These are phyloP conservation scores for Clarias magur DNA, from an alignment of 2,113 vertebrate species.

Conservation along the genomic window DNA sequence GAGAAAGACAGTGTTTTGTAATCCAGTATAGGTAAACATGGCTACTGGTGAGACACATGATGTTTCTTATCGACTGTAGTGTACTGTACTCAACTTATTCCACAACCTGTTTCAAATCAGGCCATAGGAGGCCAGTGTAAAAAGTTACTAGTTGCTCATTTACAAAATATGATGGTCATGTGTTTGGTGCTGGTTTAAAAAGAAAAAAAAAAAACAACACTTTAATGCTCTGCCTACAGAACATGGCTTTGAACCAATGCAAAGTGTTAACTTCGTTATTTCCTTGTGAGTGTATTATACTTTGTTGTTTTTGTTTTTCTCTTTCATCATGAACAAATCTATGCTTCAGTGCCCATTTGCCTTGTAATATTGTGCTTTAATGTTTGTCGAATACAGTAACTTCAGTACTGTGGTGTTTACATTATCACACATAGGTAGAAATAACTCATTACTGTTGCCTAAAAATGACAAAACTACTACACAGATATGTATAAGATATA, in stretches of 20 bases:
- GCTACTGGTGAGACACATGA: not conserved
- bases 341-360: constrained; percentile 76
- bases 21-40: not conserved
- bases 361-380: constrained; percentile 77
- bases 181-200: constrained; percentile 16
- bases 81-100: not conserved
- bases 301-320: constrained; percentile 47
- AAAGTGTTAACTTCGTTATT: constrained; percentile 58
- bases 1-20: constrained; percentile 34
- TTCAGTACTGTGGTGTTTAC: constrained; percentile 77
- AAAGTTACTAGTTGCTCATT: not conserved
- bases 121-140: not conserved
- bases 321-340: constrained; percentile 72
- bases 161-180: not conserved
- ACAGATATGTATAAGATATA: constrained; percentile 65
- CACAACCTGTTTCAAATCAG: constrained; percentile 17
- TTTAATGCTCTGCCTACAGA: constrained; percentile 68
- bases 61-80: constrained; percentile 3
- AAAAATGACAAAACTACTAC: constrained; percentile 70
- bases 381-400: constrained; percentile 70
- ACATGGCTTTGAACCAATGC: constrained; percentile 61
- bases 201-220: not conserved
- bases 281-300: constrained; percentile 60
- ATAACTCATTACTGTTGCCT: constrained; percentile 69
- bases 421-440: constrained; percentile 67